Evolutionary conservation across 2,888 invertebrate species (phyloP).

Genomic region (Nemurella pictetii): DNA sequence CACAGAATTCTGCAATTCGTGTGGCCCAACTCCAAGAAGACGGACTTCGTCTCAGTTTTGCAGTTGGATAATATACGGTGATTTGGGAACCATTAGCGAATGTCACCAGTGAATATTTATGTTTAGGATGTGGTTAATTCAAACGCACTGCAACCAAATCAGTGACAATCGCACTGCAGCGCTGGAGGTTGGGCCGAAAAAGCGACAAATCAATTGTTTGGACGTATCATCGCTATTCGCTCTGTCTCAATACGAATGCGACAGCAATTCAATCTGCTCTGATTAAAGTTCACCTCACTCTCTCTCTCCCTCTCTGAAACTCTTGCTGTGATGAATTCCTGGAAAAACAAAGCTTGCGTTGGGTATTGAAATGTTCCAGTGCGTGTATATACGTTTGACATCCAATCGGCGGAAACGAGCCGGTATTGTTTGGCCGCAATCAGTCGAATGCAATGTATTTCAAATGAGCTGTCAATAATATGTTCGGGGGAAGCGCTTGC

Average conservation of each 20-base stretch:
- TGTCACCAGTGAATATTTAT: not conserved
- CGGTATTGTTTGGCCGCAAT: constrained; percentile 7
- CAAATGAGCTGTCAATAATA: constrained; percentile 16
- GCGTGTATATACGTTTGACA: not conserved
- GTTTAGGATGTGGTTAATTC: not conserved
- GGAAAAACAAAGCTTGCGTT: not conserved
- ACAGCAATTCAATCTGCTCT: not conserved
- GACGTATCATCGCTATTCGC: no score
- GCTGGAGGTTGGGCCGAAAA: not conserved
- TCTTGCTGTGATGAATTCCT: not conserved
- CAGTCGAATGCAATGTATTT: constrained; percentile 22
- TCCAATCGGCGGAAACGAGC: constrained; percentile 1
- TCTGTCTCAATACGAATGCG: no score
- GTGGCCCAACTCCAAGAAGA: not conserved
- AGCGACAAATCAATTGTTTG: no score
- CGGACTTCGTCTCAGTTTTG: not conserved
- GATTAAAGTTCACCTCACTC: not conserved
- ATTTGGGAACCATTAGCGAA: not conserved
- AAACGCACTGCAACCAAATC: not conserved
- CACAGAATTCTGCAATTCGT: not conserved
- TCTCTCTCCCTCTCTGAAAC: not conserved
- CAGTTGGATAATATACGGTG: not conserved
- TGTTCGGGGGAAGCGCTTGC: not conserved
- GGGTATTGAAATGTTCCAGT: not conserved
- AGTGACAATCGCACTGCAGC: not conserved